These are phyloP conservation scores for Mycalesis mineus DNA, from an alignment of 2,888 invertebrate genomes.

Conservation along the genomic window DNA sequence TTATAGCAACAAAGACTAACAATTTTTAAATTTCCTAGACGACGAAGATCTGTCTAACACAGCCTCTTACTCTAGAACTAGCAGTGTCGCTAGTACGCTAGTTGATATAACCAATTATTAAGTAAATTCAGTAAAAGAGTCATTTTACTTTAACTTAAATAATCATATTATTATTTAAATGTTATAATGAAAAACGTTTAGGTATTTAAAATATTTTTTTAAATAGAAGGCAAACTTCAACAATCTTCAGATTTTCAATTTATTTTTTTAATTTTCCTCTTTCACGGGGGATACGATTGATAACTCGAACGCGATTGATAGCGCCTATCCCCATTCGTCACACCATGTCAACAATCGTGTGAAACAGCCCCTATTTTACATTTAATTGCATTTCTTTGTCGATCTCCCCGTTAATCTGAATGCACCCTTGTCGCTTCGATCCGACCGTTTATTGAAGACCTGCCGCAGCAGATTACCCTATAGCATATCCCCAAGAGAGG, in stretches of 20 bases:
- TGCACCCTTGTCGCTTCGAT: conserved; percentile 64
- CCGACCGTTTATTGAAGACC: conserved; percentile 39
- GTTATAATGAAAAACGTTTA: too few relatives aligned
- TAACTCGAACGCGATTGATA: conserved; percentile 43
- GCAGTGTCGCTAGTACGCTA: too few relatives aligned
- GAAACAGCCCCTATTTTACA: conserved; percentile 75
- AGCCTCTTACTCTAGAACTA: too few relatives aligned
- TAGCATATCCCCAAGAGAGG: conserved; percentile 1
- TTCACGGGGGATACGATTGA: conserved; percentile 4
- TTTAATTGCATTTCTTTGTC: conserved; percentile 79
- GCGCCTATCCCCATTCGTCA: conserved; percentile 67
- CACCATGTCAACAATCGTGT: conserved; percentile 71
- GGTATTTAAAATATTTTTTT: too few relatives aligned
- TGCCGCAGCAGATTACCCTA: conserved; percentile 26
- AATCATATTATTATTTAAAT: too few relatives aligned
- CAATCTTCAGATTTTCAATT: conserved; percentile 3
- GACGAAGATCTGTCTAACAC: too few relatives aligned
- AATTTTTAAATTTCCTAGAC: too few relatives aligned
- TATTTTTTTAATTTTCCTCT: conserved; percentile 15
- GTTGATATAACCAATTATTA: too few relatives aligned
- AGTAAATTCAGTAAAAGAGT: too few relatives aligned
- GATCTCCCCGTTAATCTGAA: conserved; percentile 71
- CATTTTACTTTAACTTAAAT: too few relatives aligned
- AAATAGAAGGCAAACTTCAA: not conserved
- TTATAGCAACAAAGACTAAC: too few relatives aligned